Evolutionary conservation across 2,888 invertebrate species (phyloP), one percentile per base, ranked within the genome.

Genomic region (Lithosia quadra): DNA sequence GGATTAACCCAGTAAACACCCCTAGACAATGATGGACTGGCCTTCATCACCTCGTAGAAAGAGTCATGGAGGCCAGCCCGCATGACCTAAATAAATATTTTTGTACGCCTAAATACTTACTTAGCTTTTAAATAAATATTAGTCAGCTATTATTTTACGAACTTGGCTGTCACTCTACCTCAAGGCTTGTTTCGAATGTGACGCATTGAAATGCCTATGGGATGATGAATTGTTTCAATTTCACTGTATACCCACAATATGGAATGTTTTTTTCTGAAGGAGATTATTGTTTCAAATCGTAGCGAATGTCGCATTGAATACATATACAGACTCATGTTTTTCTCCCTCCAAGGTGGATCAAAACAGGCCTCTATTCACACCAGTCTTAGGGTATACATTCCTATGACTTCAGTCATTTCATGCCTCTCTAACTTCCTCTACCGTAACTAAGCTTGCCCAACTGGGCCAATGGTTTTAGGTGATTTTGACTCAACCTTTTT

Each of bases 201-300:
- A 9, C 21, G 36, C 34, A 11, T 58, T 22, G 22, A 43, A 65
- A 57, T 43, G 58, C 15, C 21, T 13, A 13, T 43, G 5, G 2
- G 4, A 43, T 39, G 43, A 58, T 65, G 15, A 57, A 65, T 65
- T 65, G 43, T 65, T 58, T 58, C n/a, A 43, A 65, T 65, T 57
- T 39, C 13, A 15, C 1, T 1, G 21, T 1, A 33, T 56, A 22
- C 10, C 21, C 1, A 5, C 18, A 39, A 57, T 57, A 58, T 33
- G 3, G 9, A 8, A 24, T 8, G 8, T 18, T 0, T 49, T 56
- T n/a, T 56, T 56, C n/a, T 39, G 24, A n/a, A n/a, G 49, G 49
- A 49, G n/a, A 49, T 49, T 49, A 49, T 49, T 9, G n/a, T 49
- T n/a, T n/a, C n/a, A 49, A 49, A 18, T 49, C 7, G 1, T 43